Base-by-base conservation (phyloP, 2,888 invertebrate species). In the Melieria omissa region DNA sequence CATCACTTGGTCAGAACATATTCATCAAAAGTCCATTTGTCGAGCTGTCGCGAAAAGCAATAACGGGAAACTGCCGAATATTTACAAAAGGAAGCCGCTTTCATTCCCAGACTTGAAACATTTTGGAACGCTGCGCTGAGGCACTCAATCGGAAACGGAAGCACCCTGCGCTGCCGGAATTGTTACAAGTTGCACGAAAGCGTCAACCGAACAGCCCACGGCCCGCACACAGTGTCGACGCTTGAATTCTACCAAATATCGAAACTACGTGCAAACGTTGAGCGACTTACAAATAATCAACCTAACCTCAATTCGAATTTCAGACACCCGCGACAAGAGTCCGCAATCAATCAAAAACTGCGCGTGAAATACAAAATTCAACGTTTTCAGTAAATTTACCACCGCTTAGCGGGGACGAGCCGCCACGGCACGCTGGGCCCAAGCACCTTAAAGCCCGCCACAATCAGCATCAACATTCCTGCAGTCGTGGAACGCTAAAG, bases 21-120 rank as follows among this genome's bases (percentile, higher is more conserved):
- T 73, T 70, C 74, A 74, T 73, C 69, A 74, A 73, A 73, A 73
- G 60, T 67, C 68, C 71, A 72, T 72, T 72, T 73, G 69, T 75
- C 73, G 69, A 71, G 55, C 64, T 74, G 71, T 64, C 73, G 49
- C 65, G 62, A 73, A 52, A 57, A 65, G 71, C 73, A 73, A 73
- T 72, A 72, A 73, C 66, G 64, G 29, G 66, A 29, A 54, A 49
- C 49, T 10, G 49, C 12, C 8, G 49, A 10, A 49, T 49, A 9
- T 9, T n/a, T 52, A 52, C 52, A 52, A 52, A 65, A 41, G 42
- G 41, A 65, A 65, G 54, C 16, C 44, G 57, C 29, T 29, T 29
- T 29, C 29, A 29, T 29, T 29, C 29, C 29, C 3, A 29, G 29
- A 29, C 29, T 29, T 29, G 14, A 41, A 65, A 45, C 42, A 8